A percentile compares a stretch with the other conserved stretches of the same genome.
phyloP scores from a whole-genome alignment of 2,888 invertebrate genomes.

The Noctua pronuba region DNA sequence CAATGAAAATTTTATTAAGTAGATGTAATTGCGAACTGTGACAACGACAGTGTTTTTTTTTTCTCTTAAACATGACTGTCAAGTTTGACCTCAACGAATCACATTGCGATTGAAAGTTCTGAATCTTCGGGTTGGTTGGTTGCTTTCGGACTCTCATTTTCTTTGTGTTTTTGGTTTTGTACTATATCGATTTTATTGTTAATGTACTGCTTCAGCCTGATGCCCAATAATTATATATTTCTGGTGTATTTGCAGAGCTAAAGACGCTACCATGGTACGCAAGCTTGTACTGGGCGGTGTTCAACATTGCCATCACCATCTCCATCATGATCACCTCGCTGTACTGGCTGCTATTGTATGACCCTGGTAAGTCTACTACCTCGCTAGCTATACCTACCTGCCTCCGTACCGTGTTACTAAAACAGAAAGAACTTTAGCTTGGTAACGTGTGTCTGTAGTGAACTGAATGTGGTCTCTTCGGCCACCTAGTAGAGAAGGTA shows the following conservation, averaged over 20 bases:
- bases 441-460: background rate
- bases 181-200: background rate
- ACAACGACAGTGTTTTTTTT: background rate
- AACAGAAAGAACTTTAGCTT: slow-evolving; percentile 1
- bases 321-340: slow-evolving; percentile 85
- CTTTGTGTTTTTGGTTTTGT: background rate
- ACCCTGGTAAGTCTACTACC: slow-evolving; percentile 74
- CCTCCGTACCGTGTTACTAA: slow-evolving; percentile 9
- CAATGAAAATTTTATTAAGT: too few species aligned
- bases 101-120: background rate
- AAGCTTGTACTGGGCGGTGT: slow-evolving; percentile 83
- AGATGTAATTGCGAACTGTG: too few species aligned
- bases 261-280: slow-evolving; percentile 83
- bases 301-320: slow-evolving; percentile 79
- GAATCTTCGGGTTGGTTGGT: background rate
- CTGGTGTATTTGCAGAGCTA: slow-evolving; percentile 55
- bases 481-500: background rate
- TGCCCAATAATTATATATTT: background rate
- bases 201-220: background rate
- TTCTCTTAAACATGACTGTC: background rate
- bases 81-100: background rate
- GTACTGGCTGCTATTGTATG: slow-evolving; percentile 85
- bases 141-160: background rate
- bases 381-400: background rate
- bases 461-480: background rate